Conservation (phyloP, 1,140 invertebrate genomes). For the Eriosoma lanigerum region DNA sequence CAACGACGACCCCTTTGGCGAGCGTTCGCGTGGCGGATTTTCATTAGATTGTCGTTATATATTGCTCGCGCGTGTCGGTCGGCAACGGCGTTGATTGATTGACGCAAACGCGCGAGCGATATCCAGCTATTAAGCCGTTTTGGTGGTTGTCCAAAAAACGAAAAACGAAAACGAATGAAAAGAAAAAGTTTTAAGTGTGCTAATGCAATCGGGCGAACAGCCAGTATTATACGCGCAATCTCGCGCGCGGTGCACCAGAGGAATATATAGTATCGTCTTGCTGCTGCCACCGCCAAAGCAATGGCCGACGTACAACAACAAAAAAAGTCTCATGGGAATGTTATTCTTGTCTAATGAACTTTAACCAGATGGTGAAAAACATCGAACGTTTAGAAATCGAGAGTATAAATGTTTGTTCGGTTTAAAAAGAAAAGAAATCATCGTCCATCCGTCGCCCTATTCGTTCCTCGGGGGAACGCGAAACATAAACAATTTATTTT, state of each 20-base stretch:
- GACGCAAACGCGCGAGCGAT: constrained; percentile 19
- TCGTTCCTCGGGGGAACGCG: background rate
- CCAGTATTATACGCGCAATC: background rate
- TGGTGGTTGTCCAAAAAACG: constrained; percentile 15
- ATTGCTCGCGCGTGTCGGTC: background rate
- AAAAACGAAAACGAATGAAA: background rate
- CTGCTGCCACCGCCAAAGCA: background rate
- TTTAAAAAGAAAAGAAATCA: background rate
- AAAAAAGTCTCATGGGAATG: constrained; percentile 27
- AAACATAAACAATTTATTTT: background rate
- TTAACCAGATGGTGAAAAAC: constrained; percentile 10
- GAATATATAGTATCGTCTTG: constrained; percentile 3
- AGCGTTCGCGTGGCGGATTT: background rate
- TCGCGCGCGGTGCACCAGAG: background rate
- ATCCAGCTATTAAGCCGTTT: constrained; percentile 32
- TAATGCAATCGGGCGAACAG: constrained; percentile 29
- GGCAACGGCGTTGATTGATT: constrained; percentile 13
- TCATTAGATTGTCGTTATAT: background rate
- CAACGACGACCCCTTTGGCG: background rate
- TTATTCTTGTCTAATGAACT: constrained; percentile 36
- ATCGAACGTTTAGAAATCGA: background rate
- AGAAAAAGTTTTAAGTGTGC: constrained; percentile 16
- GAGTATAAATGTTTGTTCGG: background rate
- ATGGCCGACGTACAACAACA: background rate
- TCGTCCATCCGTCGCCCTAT: too few species aligned